These are phyloP conservation scores for Diadophis punctatus DNA, from an alignment of 2,113 vertebrate genomes.

Conservation along the genomic window DNA sequence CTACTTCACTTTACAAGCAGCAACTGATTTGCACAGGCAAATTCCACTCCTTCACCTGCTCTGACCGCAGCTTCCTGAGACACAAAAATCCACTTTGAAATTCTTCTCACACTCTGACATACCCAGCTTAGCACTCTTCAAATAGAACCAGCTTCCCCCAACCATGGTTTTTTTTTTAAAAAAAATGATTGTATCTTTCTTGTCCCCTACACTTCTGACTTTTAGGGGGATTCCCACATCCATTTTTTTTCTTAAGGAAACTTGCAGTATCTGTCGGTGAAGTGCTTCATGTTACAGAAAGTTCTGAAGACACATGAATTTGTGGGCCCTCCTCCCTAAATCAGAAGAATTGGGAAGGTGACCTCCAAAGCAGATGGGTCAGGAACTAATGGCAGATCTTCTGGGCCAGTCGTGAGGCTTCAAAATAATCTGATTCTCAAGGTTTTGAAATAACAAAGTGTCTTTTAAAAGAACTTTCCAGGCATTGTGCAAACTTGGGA, in stretches of 20 bases:
- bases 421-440: not conserved
- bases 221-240: not conserved
- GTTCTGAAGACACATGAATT: not conserved
- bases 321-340: not conserved
- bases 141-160: not conserved
- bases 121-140: not conserved
- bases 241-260: not conserved
- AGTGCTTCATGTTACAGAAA: no score
- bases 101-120: not conserved
- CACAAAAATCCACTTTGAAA: not conserved
- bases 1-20: constrained; percentile 38
- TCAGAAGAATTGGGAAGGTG: not conserved
- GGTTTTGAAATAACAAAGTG: not conserved
- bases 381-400: not conserved
- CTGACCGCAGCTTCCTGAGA: constrained; percentile 27
- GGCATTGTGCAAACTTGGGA: not conserved
- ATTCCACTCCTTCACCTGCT: not conserved
- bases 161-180: not conserved
- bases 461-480: not conserved
- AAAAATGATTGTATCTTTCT: not conserved
- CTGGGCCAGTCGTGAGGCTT: not conserved
- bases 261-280: no score
- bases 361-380: not conserved
- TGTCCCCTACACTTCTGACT: not conserved
- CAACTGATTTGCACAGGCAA: constrained; percentile 9